A percentile compares a stretch with the other conserved stretches of the same genome.
Evolutionary conservation across 1,140 invertebrate species (phyloP).

Genomic region (Micrasema minimum): DNA sequence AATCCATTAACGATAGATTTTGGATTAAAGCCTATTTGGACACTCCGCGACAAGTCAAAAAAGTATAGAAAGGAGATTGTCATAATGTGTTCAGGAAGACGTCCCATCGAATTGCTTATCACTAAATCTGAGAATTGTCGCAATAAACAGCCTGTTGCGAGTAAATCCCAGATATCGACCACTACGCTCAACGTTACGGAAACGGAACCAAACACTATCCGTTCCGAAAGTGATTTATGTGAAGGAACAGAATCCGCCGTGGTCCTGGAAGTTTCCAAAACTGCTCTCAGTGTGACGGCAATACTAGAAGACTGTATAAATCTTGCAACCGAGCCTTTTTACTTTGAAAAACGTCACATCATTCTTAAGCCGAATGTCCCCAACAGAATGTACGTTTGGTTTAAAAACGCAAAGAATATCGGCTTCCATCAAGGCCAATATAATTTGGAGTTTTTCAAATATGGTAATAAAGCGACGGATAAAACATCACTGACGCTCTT

Average conservation of each 20-base stretch:
- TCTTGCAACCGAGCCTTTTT: slow-evolving; percentile 17
- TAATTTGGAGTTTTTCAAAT: slow-evolving; percentile 40
- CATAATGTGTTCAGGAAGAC: slow-evolving; percentile 8
- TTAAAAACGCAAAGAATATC: slow-evolving; percentile 29
- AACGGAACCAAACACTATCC: neutral
- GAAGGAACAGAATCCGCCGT: neutral
- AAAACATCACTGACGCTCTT: slow-evolving; percentile 8
- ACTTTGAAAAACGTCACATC: slow-evolving; percentile 24
- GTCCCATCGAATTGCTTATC: slow-evolving; percentile 23
- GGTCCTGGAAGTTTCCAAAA: neutral
- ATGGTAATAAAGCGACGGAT: slow-evolving; percentile 23
- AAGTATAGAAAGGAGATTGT: slow-evolving; percentile 22
- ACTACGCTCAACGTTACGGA: too few relatives aligned
- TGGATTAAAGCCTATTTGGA: slow-evolving; percentile 28
- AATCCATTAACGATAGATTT: slow-evolving; percentile 25
- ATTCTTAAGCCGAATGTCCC: slow-evolving; percentile 1
- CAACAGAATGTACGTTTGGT: slow-evolving; percentile 29
- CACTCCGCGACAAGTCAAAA: slow-evolving; percentile 9
- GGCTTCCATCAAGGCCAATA: slow-evolving; percentile 25
- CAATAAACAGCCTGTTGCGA: too few relatives aligned
- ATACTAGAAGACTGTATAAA: slow-evolving; percentile 24
- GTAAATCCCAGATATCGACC: too few relatives aligned
- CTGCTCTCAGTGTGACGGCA: neutral
- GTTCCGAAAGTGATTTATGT: slow-evolving; percentile 13
- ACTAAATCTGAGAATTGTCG: neutral